phyloP scores from a whole-genome alignment of 2,888 invertebrate species.

The Drosophila cognata region DNA sequence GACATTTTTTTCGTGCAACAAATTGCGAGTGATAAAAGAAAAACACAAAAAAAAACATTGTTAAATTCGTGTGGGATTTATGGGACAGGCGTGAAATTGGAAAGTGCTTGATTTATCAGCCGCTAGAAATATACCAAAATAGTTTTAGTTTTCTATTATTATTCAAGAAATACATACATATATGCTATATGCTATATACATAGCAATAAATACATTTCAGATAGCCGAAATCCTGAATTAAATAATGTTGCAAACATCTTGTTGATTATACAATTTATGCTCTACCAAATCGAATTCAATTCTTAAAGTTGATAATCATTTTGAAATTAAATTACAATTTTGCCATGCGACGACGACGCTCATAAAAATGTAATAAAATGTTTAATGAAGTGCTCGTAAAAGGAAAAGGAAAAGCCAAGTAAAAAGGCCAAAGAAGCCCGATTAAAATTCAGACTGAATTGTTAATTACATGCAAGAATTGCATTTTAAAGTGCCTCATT shows the following conservation, averaged over 20 bases:
- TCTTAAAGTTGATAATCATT: constrained; percentile 24
- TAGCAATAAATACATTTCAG: no score
- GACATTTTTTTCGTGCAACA: constrained; percentile 1
- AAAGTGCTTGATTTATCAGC: constrained; percentile 15
- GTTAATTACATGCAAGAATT: constrained; percentile 43
- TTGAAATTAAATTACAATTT: constrained; percentile 20
- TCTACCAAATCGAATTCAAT: background rate
- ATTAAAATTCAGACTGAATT: constrained; percentile 24
- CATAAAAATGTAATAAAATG: constrained; percentile 33
- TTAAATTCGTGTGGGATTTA: constrained; percentile 15
- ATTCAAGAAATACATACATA: background rate
- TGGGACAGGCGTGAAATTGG: constrained; percentile 7
- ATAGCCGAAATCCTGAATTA: no score
- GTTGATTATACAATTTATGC: background rate
- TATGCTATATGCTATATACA: background rate
- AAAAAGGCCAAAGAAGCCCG: constrained; percentile 16
- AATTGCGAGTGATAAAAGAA: background rate
- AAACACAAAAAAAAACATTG: background rate
- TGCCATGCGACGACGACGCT: constrained; percentile 18
- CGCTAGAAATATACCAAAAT: background rate
- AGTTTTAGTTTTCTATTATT: constrained; percentile 1
- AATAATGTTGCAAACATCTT: background rate
- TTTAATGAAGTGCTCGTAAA: constrained; percentile 22
- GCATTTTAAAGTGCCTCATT: constrained; percentile 21
- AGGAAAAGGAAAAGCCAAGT: constrained; percentile 11